Conservation (phyloP, 1,140 invertebrate genomes). For the Vanessa tameamea region DNA sequence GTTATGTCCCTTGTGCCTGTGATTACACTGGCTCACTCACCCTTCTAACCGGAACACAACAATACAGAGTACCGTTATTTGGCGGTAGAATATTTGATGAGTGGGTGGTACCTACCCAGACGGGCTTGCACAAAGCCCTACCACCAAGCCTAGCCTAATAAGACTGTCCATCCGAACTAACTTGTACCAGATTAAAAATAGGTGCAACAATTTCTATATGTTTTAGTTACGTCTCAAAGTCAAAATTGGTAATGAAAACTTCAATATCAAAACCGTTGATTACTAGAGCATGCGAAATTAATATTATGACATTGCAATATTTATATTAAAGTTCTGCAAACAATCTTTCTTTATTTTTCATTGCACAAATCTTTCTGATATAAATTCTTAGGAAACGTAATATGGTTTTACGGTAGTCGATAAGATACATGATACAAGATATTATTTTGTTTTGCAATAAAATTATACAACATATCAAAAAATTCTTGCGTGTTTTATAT, state of each 20-base stretch:
- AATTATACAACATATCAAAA: conserved; percentile 3
- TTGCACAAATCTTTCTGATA: conserved; percentile 27
- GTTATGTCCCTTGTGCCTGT: too few species aligned
- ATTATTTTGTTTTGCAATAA: conserved; percentile 7
- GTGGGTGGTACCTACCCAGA: too few species aligned
- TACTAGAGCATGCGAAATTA: conserved; percentile 22
- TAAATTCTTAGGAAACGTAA: conserved; percentile 14
- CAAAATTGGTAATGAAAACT: conserved; percentile 12
- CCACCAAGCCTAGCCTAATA: too few species aligned
- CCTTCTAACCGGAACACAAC: too few species aligned
- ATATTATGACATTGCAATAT: conserved; percentile 17
- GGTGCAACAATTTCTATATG: too few species aligned
- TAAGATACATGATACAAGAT: conserved; percentile 6
- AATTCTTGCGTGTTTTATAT: neutral
- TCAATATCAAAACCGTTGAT: conserved; percentile 20
- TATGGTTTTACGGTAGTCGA: conserved; percentile 11
- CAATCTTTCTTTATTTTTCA: conserved; percentile 21
- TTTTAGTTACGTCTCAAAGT: too few species aligned
- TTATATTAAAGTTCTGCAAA: conserved; percentile 5
- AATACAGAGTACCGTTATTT: too few species aligned
- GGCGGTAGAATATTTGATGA: too few species aligned
- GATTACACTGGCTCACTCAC: too few species aligned
- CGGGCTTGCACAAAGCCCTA: too few species aligned
- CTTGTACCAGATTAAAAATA: too few species aligned
- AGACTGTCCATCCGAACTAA: too few species aligned